A percentile compares a stretch with the other conserved stretches of the same genome.
phyloP scores from a whole-genome alignment of 2,113 vertebrate species.

The Scomber japonicus region DNA sequence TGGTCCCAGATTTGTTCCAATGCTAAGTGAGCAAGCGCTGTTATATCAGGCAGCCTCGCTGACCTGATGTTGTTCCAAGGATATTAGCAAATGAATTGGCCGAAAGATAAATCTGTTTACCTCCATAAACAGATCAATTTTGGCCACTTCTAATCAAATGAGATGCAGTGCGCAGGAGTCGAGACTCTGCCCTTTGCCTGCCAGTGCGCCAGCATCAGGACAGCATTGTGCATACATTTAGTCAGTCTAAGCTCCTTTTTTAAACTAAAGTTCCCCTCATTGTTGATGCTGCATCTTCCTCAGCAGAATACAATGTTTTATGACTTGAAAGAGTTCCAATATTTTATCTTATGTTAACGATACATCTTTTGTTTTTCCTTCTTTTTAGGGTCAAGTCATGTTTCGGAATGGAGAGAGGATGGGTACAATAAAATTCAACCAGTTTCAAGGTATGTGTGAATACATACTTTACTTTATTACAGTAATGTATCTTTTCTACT shows the following conservation, averaged over 20 bases:
- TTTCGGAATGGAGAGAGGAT: conserved; percentile 98
- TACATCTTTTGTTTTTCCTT: conserved; percentile 23
- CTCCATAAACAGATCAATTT: conserved; percentile 73
- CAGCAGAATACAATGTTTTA: background rate
- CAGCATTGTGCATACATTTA: conserved; percentile 47
- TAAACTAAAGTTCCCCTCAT: background rate
- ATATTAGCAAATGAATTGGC: conserved; percentile 75
- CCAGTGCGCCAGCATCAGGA: conserved; percentile 43
- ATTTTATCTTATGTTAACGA: background rate
- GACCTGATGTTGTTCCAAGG: conserved; percentile 45
- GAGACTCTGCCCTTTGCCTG: conserved; percentile 44
- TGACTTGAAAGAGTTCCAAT: background rate
- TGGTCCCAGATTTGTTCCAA: conserved; percentile 16
- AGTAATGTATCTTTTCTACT: background rate
- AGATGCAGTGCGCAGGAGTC: conserved; percentile 51
- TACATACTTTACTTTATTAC: no score
- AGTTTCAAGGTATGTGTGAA: conserved; percentile 95
- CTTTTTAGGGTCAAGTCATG: conserved; percentile 96
- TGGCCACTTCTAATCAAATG: conserved; percentile 69
- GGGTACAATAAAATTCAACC: conserved; percentile 99
- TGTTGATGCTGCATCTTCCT: conserved; percentile 6
- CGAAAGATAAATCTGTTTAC: conserved; percentile 73
- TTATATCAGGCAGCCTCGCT: conserved; percentile 28
- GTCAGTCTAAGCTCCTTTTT: conserved; percentile 30
- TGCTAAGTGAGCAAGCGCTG: conserved; percentile 11